These are phyloP conservation scores for Colaptes auratus DNA, from an alignment of 2,113 vertebrate genomes.

Conservation along the genomic window DNA sequence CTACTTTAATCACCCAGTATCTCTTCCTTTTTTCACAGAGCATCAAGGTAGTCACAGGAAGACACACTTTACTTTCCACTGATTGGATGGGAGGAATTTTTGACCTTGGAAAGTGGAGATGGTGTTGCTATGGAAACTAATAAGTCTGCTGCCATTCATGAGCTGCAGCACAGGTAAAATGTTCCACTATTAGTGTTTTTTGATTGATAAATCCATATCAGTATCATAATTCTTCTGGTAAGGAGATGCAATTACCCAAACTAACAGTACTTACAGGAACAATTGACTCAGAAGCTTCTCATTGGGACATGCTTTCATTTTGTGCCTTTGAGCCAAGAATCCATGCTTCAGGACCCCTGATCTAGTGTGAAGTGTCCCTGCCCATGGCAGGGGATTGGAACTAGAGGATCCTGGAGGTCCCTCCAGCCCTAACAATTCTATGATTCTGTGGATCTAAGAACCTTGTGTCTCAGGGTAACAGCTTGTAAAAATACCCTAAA, in stretches of 20 bases:
- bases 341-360: not conserved
- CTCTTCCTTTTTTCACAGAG: slow-evolving; percentile 68
- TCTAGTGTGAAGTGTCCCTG: too few relatives aligned
- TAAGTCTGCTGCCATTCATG: slow-evolving; percentile 92
- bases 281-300: slow-evolving; percentile 39
- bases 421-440: too few relatives aligned
- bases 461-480: not conserved
- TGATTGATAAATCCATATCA: slow-evolving; percentile 82
- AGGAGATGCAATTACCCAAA: slow-evolving; percentile 32
- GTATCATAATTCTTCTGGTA: slow-evolving; percentile 61
- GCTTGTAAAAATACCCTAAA: not conserved
- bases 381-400: too few relatives aligned
- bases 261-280: slow-evolving; percentile 16
- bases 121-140: slow-evolving; percentile 94
- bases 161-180: slow-evolving; percentile 86
- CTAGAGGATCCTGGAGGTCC: too few relatives aligned
- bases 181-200: slow-evolving; percentile 76
- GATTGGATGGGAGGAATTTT: slow-evolving; percentile 84
- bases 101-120: slow-evolving; percentile 93
- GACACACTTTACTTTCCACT: slow-evolving; percentile 53
- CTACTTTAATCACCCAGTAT: slow-evolving; percentile 6
- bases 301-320: slow-evolving; percentile 4
- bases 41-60: slow-evolving; percentile 52
- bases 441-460: not conserved
- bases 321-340: slow-evolving; percentile 27